Conservation (phyloP, 2,888 invertebrate species). For the Fissipunctia ypsillon region DNA sequence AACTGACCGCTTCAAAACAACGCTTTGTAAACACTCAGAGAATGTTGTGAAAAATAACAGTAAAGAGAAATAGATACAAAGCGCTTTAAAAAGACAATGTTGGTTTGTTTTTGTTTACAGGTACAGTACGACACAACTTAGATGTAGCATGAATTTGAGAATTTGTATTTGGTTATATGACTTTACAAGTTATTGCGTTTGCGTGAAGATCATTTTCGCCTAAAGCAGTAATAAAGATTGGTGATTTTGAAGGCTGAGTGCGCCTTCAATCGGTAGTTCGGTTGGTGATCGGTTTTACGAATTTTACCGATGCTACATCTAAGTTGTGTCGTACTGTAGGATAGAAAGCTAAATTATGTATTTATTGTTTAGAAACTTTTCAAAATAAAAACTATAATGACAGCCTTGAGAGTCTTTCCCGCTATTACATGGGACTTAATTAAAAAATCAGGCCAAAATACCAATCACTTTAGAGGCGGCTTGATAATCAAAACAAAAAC, state of each 20-base stretch:
- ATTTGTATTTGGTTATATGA: no score
- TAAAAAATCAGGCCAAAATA: conserved; percentile 4
- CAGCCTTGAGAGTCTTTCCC: not conserved
- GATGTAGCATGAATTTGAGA: no score
- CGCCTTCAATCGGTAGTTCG: no score
- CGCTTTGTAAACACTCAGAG: conserved; percentile 18
- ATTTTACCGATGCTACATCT: no score
- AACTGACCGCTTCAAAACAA: conserved; percentile 29
- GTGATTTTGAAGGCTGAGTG: no score
- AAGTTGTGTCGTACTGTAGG: no score
- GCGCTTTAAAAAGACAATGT: conserved; percentile 11
- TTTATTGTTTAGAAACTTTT: not conserved
- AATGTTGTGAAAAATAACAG: conserved; percentile 16
- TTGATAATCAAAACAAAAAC: conserved; percentile 50
- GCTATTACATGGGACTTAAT: not conserved
- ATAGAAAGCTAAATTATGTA: not conserved
- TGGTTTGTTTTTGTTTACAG: not conserved
- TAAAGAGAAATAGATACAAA: conserved; percentile 1
- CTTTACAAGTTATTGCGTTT: no score
- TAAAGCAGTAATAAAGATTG: no score
- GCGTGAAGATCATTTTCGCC: no score
- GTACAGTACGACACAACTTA: no score
- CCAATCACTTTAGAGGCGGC: conserved; percentile 23
- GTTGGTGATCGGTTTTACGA: no score
- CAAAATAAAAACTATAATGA: not conserved